Percentiles rank a stretch among this genome's conserved stretches.
These are phyloP conservation scores for Chloroceryle inda DNA, from an alignment of 2,797 vertebrate species.

Conservation along the genomic window DNA sequence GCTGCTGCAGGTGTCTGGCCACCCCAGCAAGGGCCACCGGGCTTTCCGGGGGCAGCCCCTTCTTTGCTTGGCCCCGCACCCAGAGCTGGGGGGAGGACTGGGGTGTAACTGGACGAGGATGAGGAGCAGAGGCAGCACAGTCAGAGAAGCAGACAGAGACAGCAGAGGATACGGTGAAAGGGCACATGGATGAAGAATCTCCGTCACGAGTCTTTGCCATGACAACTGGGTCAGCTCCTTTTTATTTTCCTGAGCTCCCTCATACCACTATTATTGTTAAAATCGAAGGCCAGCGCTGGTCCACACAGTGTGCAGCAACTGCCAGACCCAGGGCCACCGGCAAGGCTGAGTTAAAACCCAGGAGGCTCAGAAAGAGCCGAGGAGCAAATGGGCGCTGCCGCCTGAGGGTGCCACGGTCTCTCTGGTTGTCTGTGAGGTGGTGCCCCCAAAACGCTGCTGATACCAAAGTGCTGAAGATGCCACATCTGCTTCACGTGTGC, in stretches of 20 bases:
- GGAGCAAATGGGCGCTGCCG: not conserved
- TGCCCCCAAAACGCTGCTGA: not conserved
- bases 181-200: not conserved
- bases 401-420: not conserved
- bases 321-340: not conserved
- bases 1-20: not conserved
- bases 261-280: not conserved
- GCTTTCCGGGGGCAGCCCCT: rapidly evolving
- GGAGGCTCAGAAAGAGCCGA: not conserved
- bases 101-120: rapidly evolving
- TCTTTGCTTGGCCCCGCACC: not conserved
- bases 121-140: not conserved
- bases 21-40: rapidly evolving
- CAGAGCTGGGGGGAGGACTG: not conserved
- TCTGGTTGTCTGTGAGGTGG: not conserved
- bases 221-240: conserved; percentile 29
- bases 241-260: not conserved
- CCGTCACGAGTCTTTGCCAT: not conserved
- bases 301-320: rapidly evolving
- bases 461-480: not conserved
- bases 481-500: not conserved
- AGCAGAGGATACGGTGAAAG: rapidly evolving
- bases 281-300: not conserved
- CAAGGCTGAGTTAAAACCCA: not conserved
- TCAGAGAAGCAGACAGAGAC: not conserved